Evolutionary conservation across 2,113 vertebrate genomes (phyloP), one percentile per base, ranked within the genome.

Genomic region (Geococcyx californianus): DNA sequence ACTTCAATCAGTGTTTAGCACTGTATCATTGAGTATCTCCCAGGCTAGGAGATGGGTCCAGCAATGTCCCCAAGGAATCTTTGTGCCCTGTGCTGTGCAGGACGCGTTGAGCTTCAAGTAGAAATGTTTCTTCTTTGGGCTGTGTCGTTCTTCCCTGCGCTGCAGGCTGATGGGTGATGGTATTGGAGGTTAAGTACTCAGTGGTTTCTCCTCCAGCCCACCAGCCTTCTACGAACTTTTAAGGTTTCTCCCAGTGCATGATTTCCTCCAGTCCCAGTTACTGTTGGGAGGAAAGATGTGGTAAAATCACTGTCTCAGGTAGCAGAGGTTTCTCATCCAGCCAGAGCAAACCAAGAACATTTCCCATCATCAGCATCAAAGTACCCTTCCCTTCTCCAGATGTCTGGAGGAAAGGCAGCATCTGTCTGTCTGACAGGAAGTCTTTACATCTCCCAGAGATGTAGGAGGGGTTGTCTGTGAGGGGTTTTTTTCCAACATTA

Each of bases 311-410:
- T 47, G 86, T 78, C 79, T 96, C 58, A 24, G 87, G 85, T 16
- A 94, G 73, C 52, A 64, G 90, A 0, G 4, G 76, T 95, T 96
- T 95, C 75, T 90, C 82, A 91, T 95, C 82, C 84, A 95, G 54
- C 34, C 19, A 6, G 76, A 93, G 84, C 84, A 95, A 92, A 73
- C 87, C 89, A 95, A 92, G 87, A 96, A 96, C 90, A 92, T 84
- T 94, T 96, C 92, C 89, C 93, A 96, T 77, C 76, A 87, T 18
- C 69, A 58, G n/a, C 93, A 94, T 92, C 85, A 95, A 95, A 95
- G 80, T 3, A 2, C 9, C 33, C 38, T 77, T 88, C 9, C 33
- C 38, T 77, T 88, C 75, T 74, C 87, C 95, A 92, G 90, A 94
- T 90, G 93, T 93, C 34, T 59, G 73, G 62, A 92, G 52, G 45